Percentiles rank a stretch among this genome's conserved stretches.
Evolutionary conservation across 2,888 invertebrate species (phyloP).

Genomic region (Hoplodrina ambigua): DNA sequence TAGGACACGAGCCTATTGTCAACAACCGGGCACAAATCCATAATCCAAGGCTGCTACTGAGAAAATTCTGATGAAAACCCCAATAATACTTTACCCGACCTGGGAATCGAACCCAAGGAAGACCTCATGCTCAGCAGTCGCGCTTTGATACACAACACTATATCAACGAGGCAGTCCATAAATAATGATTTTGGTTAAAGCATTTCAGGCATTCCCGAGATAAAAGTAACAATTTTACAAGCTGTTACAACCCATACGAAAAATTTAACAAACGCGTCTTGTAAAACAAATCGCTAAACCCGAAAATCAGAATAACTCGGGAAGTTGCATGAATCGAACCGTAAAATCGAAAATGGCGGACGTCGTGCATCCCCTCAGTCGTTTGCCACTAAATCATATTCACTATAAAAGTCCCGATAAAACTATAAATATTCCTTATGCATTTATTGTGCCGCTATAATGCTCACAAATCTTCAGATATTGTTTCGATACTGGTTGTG

Average conservation of each 20-base stretch:
- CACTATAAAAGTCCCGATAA: slow-evolving; percentile 86
- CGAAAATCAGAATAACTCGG: slow-evolving; percentile 73
- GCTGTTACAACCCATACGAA: not conserved
- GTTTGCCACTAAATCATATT: slow-evolving; percentile 86
- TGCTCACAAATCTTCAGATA: slow-evolving; percentile 76
- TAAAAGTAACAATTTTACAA: not conserved
- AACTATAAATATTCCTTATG: slow-evolving; percentile 86
- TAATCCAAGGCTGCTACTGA: too few relatives aligned
- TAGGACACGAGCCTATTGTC: too few relatives aligned
- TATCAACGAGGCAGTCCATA: too few relatives aligned
- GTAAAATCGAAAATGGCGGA: slow-evolving; percentile 87
- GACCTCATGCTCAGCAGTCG: too few relatives aligned
- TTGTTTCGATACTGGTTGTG: slow-evolving; percentile 27
- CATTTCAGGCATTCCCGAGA: too few relatives aligned
- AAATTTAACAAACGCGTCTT: slow-evolving; percentile 28
- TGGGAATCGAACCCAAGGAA: too few relatives aligned
- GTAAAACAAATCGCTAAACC: slow-evolving; percentile 42
- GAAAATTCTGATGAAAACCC: too few relatives aligned
- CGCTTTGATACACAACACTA: too few relatives aligned
- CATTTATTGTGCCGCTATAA: slow-evolving; percentile 80
- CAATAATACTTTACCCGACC: too few relatives aligned
- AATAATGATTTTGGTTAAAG: too few relatives aligned
- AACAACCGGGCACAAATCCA: too few relatives aligned
- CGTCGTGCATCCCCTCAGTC: slow-evolving; percentile 77
- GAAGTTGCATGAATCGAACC: slow-evolving; percentile 75